phyloP scores from a whole-genome alignment of 2,888 invertebrate genomes.

The Stegana nigrithorax region DNA sequence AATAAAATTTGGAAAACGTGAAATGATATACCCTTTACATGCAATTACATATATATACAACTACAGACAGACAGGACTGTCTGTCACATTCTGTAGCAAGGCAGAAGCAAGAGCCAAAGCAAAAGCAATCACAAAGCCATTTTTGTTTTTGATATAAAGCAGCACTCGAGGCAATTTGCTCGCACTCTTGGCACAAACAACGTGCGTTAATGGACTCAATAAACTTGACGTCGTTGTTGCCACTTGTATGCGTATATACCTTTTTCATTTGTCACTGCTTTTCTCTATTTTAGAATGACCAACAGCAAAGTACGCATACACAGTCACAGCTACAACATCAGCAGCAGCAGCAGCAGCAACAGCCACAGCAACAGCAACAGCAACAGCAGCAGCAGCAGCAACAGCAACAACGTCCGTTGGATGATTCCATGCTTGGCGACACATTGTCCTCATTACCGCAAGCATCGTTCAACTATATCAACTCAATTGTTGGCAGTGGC shows the following conservation, averaged over 20 bases:
- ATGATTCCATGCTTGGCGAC: constrained; percentile 62
- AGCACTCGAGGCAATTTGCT: constrained; percentile 51
- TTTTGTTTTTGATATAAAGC: constrained; percentile 51
- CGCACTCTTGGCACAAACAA: constrained; percentile 52
- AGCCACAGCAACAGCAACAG: constrained; percentile 25
- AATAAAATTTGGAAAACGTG: background rate
- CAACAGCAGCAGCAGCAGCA: constrained; percentile 33
- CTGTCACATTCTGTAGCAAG: no score
- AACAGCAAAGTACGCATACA: constrained; percentile 48
- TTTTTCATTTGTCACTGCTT: constrained; percentile 26
- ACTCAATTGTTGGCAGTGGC: constrained; percentile 88
- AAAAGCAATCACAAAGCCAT: constrained; percentile 28
- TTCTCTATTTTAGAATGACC: constrained; percentile 48
- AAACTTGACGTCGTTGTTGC: constrained; percentile 31
- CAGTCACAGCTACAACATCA: constrained; percentile 45
- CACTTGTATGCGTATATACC: background rate
- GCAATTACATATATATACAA: background rate
- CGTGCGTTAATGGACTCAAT: constrained; percentile 43
- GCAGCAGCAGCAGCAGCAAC: constrained; percentile 37
- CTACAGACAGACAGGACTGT: background rate
- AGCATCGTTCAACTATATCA: constrained; percentile 89
- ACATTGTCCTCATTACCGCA: constrained; percentile 77
- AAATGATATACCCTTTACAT: background rate
- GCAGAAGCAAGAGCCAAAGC: background rate
- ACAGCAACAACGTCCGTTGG: constrained; percentile 27